Percentiles rank a stretch among this genome's conserved stretches.
Conservation (phyloP, 1,140 invertebrate genomes). For the Melipona quadrifasciata region DNA sequence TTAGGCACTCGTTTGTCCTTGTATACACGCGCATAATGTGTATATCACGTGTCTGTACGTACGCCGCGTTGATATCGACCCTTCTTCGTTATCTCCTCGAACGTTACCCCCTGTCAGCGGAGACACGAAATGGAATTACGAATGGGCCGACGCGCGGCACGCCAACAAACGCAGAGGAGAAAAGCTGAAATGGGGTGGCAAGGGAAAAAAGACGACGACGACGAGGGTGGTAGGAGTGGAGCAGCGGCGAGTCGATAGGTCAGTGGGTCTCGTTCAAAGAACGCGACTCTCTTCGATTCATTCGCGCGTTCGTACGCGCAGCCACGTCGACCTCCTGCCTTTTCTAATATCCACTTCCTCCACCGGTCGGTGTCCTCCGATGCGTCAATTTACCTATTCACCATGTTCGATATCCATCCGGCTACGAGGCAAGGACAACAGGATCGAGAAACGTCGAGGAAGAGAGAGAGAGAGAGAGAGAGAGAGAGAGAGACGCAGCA, state of each 20-base stretch:
- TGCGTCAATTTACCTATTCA: constrained; percentile 10
- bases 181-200: constrained; percentile 21
- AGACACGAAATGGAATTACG: constrained; percentile 19
- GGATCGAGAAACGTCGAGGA: not conserved
- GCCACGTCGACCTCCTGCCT: constrained; percentile 27
- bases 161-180: constrained; percentile 23
- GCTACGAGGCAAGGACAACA: too few species aligned
- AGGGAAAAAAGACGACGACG: constrained; percentile 8
- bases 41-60: not conserved
- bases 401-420: not conserved
- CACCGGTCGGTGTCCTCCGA: constrained; percentile 50
- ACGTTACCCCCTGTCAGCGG: constrained; percentile 1
- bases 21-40: not conserved
- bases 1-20: constrained; percentile 45
- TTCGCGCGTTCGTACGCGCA: constrained; percentile 60
- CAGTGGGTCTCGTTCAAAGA: constrained; percentile 79
- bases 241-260: constrained; percentile 80
- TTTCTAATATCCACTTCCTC: constrained; percentile 20
- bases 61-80: not conserved
- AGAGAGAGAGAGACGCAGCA: not conserved
- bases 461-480: not conserved
- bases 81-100: constrained; percentile 17
- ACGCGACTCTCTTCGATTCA: constrained; percentile 66
- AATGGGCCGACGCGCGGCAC: constrained; percentile 12
- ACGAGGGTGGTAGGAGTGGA: constrained; percentile 38